Percentiles rank a stretch among this genome's conserved stretches.
Evolutionary conservation across 2,888 invertebrate species (phyloP).

Genomic region (Amiota minor): DNA sequence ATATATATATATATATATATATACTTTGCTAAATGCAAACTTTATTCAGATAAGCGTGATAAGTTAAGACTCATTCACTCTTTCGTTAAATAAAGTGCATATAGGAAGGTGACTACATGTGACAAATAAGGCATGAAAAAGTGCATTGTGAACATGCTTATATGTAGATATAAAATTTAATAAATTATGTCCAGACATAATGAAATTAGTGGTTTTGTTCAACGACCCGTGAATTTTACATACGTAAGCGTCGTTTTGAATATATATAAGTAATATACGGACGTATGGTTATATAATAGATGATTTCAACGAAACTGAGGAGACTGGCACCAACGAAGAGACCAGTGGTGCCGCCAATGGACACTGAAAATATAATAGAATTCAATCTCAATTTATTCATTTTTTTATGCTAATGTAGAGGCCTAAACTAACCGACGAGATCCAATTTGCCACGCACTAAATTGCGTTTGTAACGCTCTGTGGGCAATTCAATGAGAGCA

Average conservation of each 20-base stretch:
- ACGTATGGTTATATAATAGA: conserved; percentile 77
- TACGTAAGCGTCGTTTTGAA: conserved; percentile 51
- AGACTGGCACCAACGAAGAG: conserved; percentile 80
- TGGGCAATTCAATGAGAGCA: conserved; percentile 79
- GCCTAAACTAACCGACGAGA: conserved; percentile 78
- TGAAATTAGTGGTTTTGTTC: neutral
- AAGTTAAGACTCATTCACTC: conserved; percentile 7
- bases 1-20: too few relatives aligned
- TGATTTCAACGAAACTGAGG: conserved; percentile 79
- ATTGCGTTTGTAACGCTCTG: conserved; percentile 82
- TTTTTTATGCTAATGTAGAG: neutral
- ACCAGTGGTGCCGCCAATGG: conserved; percentile 80
- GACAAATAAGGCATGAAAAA: neutral
- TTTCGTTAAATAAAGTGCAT: neutral
- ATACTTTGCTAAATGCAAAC: too few relatives aligned
- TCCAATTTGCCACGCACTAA: conserved; percentile 83
- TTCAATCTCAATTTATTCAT: neutral
- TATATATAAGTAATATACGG: conserved; percentile 63
- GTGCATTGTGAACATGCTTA: neutral
- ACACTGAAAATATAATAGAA: conserved; percentile 75
- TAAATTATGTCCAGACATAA: too few relatives aligned
- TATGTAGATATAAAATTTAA: too few relatives aligned
- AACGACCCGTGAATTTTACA: conserved; percentile 22
- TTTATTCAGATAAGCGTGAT: conserved; percentile 4
- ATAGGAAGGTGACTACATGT: neutral